Evolutionary conservation across 2,113 vertebrate genomes (phyloP).

Genomic region (Noctilio leporinus): DNA sequence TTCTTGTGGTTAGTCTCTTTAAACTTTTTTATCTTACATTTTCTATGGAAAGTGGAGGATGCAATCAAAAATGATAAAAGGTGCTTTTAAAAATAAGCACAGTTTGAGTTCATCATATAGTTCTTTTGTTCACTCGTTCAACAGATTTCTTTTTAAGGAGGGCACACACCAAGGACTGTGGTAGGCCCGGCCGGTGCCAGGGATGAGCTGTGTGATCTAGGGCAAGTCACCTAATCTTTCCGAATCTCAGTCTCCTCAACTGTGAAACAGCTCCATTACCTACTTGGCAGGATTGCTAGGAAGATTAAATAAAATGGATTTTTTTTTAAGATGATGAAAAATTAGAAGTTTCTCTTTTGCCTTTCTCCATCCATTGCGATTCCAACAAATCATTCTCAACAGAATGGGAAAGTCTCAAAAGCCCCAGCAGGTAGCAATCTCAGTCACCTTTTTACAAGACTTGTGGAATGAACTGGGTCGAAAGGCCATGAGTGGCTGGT

Average conservation of each 20-base stretch:
- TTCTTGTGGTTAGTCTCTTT: background rate
- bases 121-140: background rate
- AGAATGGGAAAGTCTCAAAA: background rate
- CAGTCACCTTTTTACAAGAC: background rate
- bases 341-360: background rate
- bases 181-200: background rate
- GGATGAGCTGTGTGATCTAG: background rate
- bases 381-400: background rate
- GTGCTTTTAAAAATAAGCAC: background rate
- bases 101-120: background rate
- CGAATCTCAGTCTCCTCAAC: background rate
- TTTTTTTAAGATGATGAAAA: background rate
- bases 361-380: background rate
- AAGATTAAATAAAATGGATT: background rate
- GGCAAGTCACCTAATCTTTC: background rate
- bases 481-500: background rate
- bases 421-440: background rate
- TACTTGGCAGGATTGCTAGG: background rate
- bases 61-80: background rate
- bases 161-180: background rate
- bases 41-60: slow-evolving; percentile 13
- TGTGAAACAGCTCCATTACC: background rate
- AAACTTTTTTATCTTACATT: background rate
- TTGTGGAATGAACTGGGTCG: background rate
- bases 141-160: background rate